Evolutionary conservation across 2,797 vertebrate genomes (phyloP), one percentile per base, ranked within the genome.

Genomic region (Euthynnus affinis): DNA sequence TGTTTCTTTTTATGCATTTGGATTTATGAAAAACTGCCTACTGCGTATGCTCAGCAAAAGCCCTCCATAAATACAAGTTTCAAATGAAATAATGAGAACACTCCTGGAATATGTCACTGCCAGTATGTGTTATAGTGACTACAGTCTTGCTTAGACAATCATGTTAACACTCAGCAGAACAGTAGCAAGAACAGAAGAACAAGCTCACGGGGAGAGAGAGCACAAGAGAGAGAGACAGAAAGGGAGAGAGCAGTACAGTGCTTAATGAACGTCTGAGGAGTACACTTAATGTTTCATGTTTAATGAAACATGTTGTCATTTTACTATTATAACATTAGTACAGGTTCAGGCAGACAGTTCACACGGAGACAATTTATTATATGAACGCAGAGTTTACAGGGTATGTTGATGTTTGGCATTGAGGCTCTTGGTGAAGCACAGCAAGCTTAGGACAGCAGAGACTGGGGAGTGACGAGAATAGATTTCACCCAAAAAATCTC

Each of bases 121-220:
- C 18, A 20, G 46, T 48, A 20, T 48, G 46, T 48, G 46, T 20
- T 20, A 48, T 48, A 18, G 46, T 18, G 46, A 20, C 18, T 48
- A 8, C 46, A 40, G 40, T 10, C 40, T 40, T 40, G 40, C 40
- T 40, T 12, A 12, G 40, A 40, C 10, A 20, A 8, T 48, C 46
- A 61, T 67, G 66, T 71, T 37, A 22, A 23, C n/a, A 17, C 34
- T 72, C 51, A 23, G 73, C 2, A 22, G 29, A 42, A 53, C 63
- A 49, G 57, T 27, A 64, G 46, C 14, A 17, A 53, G 58, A 1
- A 6, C 49, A 15, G 22, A 46, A 6, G 42, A 79, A 48, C 44
- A 58, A 53, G 44, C 15, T 46, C 51, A 29, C 44, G 1, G 20
- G 10, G 40, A 14, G 12, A 14, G 40, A 42, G 40, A 42, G 40